A percentile compares a stretch with the other conserved stretches of the same genome.
Evolutionary conservation across 2,888 invertebrate genomes (phyloP).

Genomic region (Euspilapteryx auroguttella): DNA sequence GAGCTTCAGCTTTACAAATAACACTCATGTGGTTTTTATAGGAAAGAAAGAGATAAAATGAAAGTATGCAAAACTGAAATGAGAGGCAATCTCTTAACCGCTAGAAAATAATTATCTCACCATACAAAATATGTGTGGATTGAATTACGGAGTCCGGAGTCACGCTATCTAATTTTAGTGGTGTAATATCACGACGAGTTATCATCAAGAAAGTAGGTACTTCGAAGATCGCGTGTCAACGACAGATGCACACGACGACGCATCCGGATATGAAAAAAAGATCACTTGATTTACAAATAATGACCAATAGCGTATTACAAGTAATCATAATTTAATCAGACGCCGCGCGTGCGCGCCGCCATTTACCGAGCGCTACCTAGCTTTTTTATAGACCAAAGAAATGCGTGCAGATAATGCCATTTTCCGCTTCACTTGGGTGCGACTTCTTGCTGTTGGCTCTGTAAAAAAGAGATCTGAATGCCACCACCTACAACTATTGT

Average conservation of each 20-base stretch:
- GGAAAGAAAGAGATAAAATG: too few relatives aligned
- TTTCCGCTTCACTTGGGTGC: slow-evolving; percentile 29
- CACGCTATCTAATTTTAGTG: neutral
- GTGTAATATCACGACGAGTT: neutral
- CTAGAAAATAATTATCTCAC: neutral
- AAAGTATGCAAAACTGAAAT: too few relatives aligned
- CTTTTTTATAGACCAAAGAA: slow-evolving; percentile 14
- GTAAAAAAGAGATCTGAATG: too few relatives aligned
- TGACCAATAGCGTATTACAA: slow-evolving; percentile 26
- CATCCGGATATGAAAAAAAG: slow-evolving; percentile 9
- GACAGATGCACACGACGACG: slow-evolving; percentile 12
- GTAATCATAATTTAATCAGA: slow-evolving; percentile 35
- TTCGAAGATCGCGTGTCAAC: slow-evolving; percentile 22
- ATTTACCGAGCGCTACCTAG: slow-evolving; percentile 11
- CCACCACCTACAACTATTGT: too few relatives aligned
- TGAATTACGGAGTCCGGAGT: neutral
- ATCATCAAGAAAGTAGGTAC: neutral
- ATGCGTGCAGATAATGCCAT: slow-evolving; percentile 40
- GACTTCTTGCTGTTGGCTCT: too few relatives aligned
- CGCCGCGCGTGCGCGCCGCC: slow-evolving; percentile 17
- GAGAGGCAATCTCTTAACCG: too few relatives aligned
- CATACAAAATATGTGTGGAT: neutral
- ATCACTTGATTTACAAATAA: slow-evolving; percentile 49
- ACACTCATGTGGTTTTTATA: too few relatives aligned
- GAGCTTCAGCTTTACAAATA: too few relatives aligned